phyloP scores from a whole-genome alignment of 1,140 invertebrate genomes.

The Megathymus violae region DNA sequence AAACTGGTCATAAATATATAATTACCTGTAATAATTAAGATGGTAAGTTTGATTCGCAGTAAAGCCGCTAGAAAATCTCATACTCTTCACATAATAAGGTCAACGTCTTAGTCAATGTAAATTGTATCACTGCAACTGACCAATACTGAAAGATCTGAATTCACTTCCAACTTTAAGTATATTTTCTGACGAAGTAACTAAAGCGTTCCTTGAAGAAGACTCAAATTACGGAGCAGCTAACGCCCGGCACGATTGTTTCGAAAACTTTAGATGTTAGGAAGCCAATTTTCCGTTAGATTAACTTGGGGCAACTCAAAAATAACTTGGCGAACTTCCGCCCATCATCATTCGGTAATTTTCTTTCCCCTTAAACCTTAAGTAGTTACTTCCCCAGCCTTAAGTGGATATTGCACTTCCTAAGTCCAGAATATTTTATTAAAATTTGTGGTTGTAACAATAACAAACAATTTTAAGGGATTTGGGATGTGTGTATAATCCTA shows the following conservation, averaged over 20 bases:
- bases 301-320: conserved; percentile 35
- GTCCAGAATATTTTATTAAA: conserved; percentile 15
- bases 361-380: conserved; percentile 32
- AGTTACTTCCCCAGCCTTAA: conserved; percentile 21
- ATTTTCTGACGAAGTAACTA: conserved; percentile 5
- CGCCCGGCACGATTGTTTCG: conserved; percentile 27
- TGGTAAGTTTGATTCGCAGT: no score
- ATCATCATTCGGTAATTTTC: conserved; percentile 35
- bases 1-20: no score
- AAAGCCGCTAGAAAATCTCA: no score
- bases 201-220: conserved; percentile 14
- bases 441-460: neutral
- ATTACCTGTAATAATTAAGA: no score
- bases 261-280: conserved; percentile 34
- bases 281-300: conserved; percentile 36
- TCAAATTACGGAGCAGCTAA: conserved; percentile 25
- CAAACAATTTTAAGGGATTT: neutral
- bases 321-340: conserved; percentile 28
- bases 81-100: no score
- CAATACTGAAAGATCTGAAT: no score
- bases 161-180: no score
- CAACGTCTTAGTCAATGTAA: no score
- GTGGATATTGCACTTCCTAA: conserved; percentile 21
- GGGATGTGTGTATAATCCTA: no score
- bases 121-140: no score